Evolutionary conservation across 2,797 vertebrate genomes (phyloP).

Genomic region (Picus viridis): DNA sequence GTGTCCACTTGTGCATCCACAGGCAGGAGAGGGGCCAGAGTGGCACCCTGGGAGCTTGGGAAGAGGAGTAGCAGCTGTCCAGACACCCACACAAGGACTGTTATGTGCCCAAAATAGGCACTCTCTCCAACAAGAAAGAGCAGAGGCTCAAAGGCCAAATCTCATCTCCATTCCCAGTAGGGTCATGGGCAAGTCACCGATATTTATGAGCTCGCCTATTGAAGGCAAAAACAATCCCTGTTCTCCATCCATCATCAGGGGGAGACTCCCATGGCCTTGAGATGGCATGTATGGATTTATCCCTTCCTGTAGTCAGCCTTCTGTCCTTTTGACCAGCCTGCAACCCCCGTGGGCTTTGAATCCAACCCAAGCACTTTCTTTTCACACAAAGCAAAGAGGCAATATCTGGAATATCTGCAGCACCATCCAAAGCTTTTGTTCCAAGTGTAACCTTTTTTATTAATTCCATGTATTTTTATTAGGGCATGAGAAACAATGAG

Average conservation of each 20-base stretch:
- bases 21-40: background rate
- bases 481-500: constrained; percentile 41
- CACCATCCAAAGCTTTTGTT: background rate
- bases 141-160: background rate
- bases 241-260: background rate
- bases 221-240: constrained; percentile 31
- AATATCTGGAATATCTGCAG: background rate
- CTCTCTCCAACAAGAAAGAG: background rate
- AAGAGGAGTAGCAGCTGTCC: constrained; percentile 40
- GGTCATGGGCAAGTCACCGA: background rate
- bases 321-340: background rate
- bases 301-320: background rate
- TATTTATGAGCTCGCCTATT: background rate
- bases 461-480: constrained; percentile 52
- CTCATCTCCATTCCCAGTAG: background rate
- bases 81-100: background rate
- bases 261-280: background rate
- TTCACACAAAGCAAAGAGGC: background rate
- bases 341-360: background rate
- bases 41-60: background rate
- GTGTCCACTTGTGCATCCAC: accelerated
- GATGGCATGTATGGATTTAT: background rate
- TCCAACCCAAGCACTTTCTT: background rate
- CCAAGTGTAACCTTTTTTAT: constrained; percentile 10
- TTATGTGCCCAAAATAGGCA: background rate